A percentile compares a stretch with the other conserved stretches of the same genome.
Evolutionary conservation across 2,113 vertebrate genomes (phyloP).

Genomic region (Misgurnus mizolepis): DNA sequence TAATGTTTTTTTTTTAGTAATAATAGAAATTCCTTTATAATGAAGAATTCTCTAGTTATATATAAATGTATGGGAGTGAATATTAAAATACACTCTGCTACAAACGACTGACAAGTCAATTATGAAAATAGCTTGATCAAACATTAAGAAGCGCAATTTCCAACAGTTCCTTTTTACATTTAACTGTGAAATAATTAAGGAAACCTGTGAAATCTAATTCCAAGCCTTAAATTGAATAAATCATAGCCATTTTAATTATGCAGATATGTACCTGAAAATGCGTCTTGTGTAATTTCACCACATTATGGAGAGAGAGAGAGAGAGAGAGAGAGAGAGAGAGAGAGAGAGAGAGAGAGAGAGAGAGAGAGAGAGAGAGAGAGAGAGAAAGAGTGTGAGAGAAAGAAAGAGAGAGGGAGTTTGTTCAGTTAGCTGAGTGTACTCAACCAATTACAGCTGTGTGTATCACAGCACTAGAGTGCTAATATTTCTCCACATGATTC

Average conservation of each 20-base stretch:
- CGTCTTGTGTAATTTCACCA: constrained; percentile 59
- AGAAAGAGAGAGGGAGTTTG: constrained; percentile 46
- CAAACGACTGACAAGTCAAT: not conserved
- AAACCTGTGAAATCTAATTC: constrained; percentile 22
- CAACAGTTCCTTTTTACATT: constrained; percentile 41
- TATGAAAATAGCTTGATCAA: not conserved
- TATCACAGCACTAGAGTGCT: constrained; percentile 54
- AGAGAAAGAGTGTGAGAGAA: not conserved
- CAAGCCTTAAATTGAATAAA: constrained; percentile 16
- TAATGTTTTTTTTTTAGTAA: too few relatives aligned
- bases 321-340: not conserved
- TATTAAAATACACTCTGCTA: not conserved
- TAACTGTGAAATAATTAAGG: constrained; percentile 20
- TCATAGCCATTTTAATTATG: constrained; percentile 36
- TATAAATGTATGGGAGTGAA: too few relatives aligned
- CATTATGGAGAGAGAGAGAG: not conserved
- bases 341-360: too few relatives aligned
- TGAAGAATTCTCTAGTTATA: too few relatives aligned
- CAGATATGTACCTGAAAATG: constrained; percentile 63
- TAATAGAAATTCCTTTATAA: too few relatives aligned
- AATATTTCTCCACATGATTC: constrained; percentile 43
- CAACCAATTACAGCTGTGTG: constrained; percentile 74
- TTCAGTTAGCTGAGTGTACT: constrained; percentile 74
- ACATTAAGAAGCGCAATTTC: constrained; percentile 59
- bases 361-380: too few relatives aligned